A percentile compares a stretch with the other conserved stretches of the same genome.
These are phyloP conservation scores for Scelioninae gen. 2 DNA, from an alignment of 2,888 invertebrate genomes.

Conservation along the genomic window DNA sequence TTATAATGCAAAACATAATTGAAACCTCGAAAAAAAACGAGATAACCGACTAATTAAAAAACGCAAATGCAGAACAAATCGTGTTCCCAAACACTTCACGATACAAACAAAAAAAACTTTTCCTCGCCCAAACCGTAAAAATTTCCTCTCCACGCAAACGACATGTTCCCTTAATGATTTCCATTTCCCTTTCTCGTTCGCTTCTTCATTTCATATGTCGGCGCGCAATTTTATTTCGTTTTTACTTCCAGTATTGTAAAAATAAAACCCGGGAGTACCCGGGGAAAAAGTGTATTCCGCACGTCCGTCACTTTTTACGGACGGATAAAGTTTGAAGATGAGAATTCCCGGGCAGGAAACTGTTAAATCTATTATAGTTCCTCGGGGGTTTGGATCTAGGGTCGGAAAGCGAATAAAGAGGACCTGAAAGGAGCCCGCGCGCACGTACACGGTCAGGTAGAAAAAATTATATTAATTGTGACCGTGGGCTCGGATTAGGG, in stretches of 20 bases:
- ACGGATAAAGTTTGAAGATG: constrained; percentile 58
- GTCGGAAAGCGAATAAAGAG: constrained; percentile 39
- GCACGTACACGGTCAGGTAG: constrained; percentile 50
- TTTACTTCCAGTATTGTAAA: constrained; percentile 46
- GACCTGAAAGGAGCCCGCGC: constrained; percentile 32
- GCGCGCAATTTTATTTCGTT: constrained; percentile 42
- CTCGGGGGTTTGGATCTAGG: constrained; percentile 55
- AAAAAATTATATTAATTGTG: constrained; percentile 57
- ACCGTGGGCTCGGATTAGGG: constrained; percentile 47
- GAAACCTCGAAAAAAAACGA: no score
- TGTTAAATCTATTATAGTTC: constrained; percentile 60
- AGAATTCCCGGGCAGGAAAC: constrained; percentile 56
- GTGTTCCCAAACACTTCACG: no score
- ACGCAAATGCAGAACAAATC: no score
- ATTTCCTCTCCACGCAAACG: neutral
- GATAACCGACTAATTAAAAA: no score
- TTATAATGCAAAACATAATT: no score
- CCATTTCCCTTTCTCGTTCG: constrained; percentile 14
- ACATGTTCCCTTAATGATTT: constrained; percentile 22
- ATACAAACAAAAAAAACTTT: no score
- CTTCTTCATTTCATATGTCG: constrained; percentile 18
- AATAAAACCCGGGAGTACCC: constrained; percentile 34
- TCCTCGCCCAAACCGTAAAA: no score
- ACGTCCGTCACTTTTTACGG: constrained; percentile 56
- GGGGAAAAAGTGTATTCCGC: constrained; percentile 49